Evolutionary conservation across 2,797 vertebrate species (phyloP).

Genomic region (Falco concolor): DNA sequence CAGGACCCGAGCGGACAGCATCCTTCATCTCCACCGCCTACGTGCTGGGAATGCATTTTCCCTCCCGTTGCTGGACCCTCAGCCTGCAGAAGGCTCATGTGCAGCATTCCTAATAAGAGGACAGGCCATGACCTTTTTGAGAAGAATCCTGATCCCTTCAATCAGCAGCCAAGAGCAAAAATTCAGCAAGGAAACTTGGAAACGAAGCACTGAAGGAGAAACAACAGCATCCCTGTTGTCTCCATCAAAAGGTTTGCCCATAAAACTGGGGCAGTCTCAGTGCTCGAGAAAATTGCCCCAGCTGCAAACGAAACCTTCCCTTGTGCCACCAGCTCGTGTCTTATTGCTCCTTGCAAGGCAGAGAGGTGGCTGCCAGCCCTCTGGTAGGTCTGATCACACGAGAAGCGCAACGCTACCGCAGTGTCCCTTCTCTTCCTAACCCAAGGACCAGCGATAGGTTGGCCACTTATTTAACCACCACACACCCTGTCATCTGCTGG

Average conservation of each 20-base stretch:
- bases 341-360: neutral
- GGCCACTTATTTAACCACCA: neutral
- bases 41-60: neutral
- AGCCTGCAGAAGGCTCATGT: neutral
- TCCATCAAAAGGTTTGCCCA: neutral
- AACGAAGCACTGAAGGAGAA: neutral
- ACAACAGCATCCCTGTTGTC: neutral
- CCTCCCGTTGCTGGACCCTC: neutral
- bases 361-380: neutral
- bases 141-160: neutral
- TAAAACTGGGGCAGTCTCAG: neutral
- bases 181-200: neutral
- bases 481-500: neutral
- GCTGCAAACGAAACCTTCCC: neutral
- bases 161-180: neutral
- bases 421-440: neutral
- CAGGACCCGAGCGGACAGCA: fast-evolving
- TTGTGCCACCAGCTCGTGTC: neutral
- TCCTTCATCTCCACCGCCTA: neutral
- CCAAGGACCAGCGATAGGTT: neutral
- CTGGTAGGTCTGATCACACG: neutral
- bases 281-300: neutral
- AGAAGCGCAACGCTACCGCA: neutral
- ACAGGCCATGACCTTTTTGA: neutral
- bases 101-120: neutral